Conservation (phyloP, 2,888 invertebrate genomes). For the Cephus nigrinus region DNA sequence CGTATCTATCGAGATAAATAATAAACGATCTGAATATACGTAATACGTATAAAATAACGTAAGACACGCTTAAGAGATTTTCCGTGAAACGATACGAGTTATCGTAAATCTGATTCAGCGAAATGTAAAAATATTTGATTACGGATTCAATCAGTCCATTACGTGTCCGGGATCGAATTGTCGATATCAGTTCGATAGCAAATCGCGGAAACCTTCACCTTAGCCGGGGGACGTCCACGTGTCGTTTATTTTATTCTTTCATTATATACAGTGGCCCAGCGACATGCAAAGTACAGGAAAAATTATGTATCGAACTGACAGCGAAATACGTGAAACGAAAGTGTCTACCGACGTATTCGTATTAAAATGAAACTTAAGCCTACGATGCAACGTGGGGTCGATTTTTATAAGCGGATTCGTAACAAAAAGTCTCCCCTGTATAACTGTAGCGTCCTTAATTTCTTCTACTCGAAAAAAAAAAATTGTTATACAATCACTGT, state of each 20-base stretch:
- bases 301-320: too few species aligned
- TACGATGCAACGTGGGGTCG: too few species aligned
- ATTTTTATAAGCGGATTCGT: too few species aligned
- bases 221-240: background rate
- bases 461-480: too few species aligned
- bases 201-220: background rate
- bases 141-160: background rate
- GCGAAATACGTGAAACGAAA: too few species aligned
- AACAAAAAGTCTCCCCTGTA: too few species aligned
- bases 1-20: background rate
- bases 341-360: too few species aligned
- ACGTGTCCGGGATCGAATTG: background rate
- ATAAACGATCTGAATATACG: background rate
- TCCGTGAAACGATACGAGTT: background rate
- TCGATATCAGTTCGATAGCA: background rate
- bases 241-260: background rate
- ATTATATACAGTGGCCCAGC: too few species aligned
- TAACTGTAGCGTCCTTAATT: too few species aligned
- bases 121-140: background rate
- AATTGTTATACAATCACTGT: too few species aligned
- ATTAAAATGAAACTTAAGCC: too few species aligned
- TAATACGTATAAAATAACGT: background rate
- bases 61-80: background rate
- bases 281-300: too few species aligned
- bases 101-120: background rate